Conservation (phyloP, 2,113 vertebrate species). For the Oncorhynchus nerka region DNA sequence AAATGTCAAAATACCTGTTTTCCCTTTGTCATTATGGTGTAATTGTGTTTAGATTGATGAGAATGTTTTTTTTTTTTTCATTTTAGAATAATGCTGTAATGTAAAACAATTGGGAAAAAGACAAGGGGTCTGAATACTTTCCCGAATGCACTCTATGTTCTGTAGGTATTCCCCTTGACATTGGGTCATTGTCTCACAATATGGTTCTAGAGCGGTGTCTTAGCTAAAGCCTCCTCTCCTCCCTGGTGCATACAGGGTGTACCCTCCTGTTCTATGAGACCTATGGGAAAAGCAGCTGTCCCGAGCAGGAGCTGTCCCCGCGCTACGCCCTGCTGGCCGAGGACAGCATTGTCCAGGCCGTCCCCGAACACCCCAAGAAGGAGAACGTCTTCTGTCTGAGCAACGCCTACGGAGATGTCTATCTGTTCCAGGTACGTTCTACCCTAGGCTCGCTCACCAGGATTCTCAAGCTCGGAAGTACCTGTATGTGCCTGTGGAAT, state of each 20-base stretch:
- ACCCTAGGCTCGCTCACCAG: neutral
- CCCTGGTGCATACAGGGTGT: slow-evolving; percentile 78
- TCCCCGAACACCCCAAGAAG: slow-evolving; percentile 90
- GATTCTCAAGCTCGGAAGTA: no score
- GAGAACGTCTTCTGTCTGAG: slow-evolving; percentile 95
- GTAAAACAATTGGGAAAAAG: no score
- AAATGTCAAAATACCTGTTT: no score
- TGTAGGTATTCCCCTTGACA: neutral
- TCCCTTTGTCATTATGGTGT: no score
- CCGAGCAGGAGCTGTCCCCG: slow-evolving; percentile 76
- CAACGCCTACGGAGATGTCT: slow-evolving; percentile 89
- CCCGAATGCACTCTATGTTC: no score
- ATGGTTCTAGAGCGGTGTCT: no score
- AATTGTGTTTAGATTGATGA: no score
- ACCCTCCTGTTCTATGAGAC: slow-evolving; percentile 87
- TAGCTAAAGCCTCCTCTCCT: neutral
- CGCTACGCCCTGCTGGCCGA: slow-evolving; percentile 82
- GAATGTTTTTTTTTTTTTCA: no score
- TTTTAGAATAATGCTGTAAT: no score
- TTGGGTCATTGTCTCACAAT: neutral
- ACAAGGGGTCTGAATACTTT: no score
- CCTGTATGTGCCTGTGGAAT: no score
- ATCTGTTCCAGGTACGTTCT: slow-evolving; percentile 86
- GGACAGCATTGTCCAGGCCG: slow-evolving; percentile 88
- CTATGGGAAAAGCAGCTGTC: slow-evolving; percentile 71